phyloP scores from a whole-genome alignment of 2,888 invertebrate species.

The Nephrotoma flavescens region DNA sequence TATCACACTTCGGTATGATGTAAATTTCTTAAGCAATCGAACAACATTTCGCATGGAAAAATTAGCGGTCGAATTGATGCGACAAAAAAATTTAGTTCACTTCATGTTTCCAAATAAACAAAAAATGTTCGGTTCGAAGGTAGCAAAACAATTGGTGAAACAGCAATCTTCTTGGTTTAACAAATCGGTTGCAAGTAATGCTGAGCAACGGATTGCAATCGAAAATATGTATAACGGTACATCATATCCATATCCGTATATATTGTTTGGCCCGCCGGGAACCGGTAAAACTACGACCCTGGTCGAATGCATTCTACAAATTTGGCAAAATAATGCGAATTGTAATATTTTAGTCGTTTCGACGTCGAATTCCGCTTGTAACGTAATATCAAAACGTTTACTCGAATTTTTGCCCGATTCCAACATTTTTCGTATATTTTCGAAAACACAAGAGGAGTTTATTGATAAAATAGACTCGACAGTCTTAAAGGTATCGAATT shows the following conservation, averaged over 20 bases:
- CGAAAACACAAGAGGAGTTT: slow-evolving; percentile 27
- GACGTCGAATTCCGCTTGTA: slow-evolving; percentile 57
- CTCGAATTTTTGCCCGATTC: slow-evolving; percentile 21
- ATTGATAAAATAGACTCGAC: slow-evolving; percentile 25
- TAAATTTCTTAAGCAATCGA: background rate
- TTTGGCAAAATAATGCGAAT: slow-evolving; percentile 27
- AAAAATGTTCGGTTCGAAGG: background rate
- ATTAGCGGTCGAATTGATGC: background rate
- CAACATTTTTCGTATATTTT: slow-evolving; percentile 32
- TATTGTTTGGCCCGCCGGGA: slow-evolving; percentile 73
- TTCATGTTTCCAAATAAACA: background rate
- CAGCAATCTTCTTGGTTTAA: slow-evolving; percentile 16
- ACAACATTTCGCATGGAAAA: background rate
- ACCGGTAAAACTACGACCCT: slow-evolving; percentile 60
- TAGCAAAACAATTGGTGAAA: background rate
- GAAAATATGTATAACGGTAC: slow-evolving; percentile 47
- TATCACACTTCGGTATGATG: background rate
- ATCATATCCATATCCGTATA: slow-evolving; percentile 53
- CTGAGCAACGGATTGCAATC: slow-evolving; percentile 49
- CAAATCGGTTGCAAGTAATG: slow-evolving; percentile 34
- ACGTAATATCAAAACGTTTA: slow-evolving; percentile 42
- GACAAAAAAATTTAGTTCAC: background rate
- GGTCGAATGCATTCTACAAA: slow-evolving; percentile 53
- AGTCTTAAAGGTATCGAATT: slow-evolving; percentile 31
- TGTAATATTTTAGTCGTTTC: slow-evolving; percentile 46